Evolutionary conservation across 2,888 invertebrate species (phyloP).

Genomic region (Norana najaformis): DNA sequence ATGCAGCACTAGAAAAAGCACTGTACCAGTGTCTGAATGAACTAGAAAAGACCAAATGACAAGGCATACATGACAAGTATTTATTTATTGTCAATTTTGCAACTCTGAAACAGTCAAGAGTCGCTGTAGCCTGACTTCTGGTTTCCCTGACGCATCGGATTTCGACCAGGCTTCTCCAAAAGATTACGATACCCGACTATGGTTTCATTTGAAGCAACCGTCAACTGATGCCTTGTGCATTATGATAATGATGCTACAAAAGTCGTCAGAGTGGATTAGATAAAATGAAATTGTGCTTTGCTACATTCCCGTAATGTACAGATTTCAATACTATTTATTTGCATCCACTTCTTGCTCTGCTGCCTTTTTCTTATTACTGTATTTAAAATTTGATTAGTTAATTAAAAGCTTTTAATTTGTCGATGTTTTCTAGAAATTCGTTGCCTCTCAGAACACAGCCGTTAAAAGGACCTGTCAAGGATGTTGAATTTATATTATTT

Average conservation of each 20-base stretch:
- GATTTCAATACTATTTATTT: neutral
- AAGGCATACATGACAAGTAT: neutral
- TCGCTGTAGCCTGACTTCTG: no score
- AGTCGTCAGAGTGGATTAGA: no score
- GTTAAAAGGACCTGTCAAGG: neutral
- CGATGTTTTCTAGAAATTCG: neutral
- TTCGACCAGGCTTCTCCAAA: no score
- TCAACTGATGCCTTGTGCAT: no score
- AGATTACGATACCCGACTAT: no score
- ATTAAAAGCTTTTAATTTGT: neutral
- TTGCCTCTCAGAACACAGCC: neutral
- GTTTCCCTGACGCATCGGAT: no score
- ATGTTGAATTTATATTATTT: neutral
- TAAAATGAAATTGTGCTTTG: no score
- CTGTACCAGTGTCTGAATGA: constrained; percentile 33
- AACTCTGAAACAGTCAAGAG: no score
- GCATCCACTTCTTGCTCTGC: neutral
- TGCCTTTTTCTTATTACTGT: neutral
- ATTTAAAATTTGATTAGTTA: neutral
- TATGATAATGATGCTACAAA: no score
- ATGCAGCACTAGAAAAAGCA: constrained; percentile 34
- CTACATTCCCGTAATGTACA: no score
- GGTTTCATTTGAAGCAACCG: no score
- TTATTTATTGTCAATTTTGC: neutral
- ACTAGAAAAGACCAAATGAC: constrained; percentile 29